These are phyloP conservation scores for Rousettus madagascariensis DNA, from an alignment of 2,797 vertebrate genomes.

Conservation along the genomic window DNA sequence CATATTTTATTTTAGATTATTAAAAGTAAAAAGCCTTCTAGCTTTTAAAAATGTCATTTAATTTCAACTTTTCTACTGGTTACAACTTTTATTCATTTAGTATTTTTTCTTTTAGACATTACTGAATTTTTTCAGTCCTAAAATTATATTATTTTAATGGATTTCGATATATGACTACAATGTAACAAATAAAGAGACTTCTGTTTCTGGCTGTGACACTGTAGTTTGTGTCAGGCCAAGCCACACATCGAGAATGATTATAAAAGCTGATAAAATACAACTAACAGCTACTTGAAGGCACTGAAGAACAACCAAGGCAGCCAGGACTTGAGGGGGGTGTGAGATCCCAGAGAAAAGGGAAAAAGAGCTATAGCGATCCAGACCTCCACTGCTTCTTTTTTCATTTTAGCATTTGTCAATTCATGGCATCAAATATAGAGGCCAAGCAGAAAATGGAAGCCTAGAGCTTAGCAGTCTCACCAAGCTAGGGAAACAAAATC, in stretches of 20 bases:
- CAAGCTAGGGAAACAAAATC: background rate
- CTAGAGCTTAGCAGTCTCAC: background rate
- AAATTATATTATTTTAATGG: constrained; percentile 50
- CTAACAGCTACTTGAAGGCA: background rate
- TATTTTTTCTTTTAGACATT: constrained; percentile 49
- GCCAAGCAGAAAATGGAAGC: background rate
- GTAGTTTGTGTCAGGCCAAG: background rate
- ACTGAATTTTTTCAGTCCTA: constrained; percentile 29
- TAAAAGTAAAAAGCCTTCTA: constrained; percentile 41
- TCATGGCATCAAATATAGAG: background rate
- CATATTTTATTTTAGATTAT: constrained; percentile 38
- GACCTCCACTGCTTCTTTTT: background rate
- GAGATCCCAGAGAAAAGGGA: background rate
- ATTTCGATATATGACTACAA: constrained; percentile 25
- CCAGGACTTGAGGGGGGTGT: background rate
- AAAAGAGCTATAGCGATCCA: background rate
- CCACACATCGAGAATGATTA: background rate
- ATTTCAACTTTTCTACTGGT: constrained; percentile 45
- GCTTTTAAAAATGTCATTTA: constrained; percentile 52
- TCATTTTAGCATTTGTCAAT: constrained; percentile 8
- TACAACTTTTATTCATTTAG: constrained; percentile 30
- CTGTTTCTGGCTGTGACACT: background rate
- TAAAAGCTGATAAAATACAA: background rate
- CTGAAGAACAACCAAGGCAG: background rate
- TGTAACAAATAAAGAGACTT: background rate